phyloP scores from a whole-genome alignment of 2,888 invertebrate species.

The Salticus scenicus region DNA sequence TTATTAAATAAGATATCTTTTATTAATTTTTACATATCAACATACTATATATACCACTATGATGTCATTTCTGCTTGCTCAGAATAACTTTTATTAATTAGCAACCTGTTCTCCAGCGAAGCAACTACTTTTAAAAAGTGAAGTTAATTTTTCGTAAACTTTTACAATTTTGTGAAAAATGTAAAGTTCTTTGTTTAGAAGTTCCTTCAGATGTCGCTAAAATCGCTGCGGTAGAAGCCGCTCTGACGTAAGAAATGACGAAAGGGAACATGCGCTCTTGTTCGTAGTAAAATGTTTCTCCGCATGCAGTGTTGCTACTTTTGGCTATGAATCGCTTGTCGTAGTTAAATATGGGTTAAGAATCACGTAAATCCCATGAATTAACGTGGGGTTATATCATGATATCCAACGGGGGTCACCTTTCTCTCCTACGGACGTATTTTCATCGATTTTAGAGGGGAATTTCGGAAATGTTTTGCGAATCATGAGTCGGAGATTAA shows the following conservation, averaged over 20 bases:
- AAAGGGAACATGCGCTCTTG: conserved; percentile 15
- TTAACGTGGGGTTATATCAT: background rate
- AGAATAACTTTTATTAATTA: too few relatives aligned
- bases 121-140: too few relatives aligned
- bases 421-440: background rate
- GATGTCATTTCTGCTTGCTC: too few relatives aligned
- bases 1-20: too few relatives aligned
- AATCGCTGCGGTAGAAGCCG: conserved; percentile 39
- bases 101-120: too few relatives aligned
- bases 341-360: background rate
- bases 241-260: conserved; percentile 3
- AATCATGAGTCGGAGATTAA: too few relatives aligned
- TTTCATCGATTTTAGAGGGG: conserved; percentile 1
- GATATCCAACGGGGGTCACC: background rate
- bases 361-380: background rate
- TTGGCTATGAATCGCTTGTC: conserved; percentile 7
- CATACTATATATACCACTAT: too few relatives aligned
- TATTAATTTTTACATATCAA: too few relatives aligned
- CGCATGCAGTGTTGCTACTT: conserved; percentile 20
- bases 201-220: conserved; percentile 24
- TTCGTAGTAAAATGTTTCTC: background rate
- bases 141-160: background rate
- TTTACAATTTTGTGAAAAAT: background rate
- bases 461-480: too few relatives aligned
- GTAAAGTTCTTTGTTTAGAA: background rate